Evolutionary conservation across 2,797 vertebrate species (phyloP).

Genomic region (Silurus aristotelis): DNA sequence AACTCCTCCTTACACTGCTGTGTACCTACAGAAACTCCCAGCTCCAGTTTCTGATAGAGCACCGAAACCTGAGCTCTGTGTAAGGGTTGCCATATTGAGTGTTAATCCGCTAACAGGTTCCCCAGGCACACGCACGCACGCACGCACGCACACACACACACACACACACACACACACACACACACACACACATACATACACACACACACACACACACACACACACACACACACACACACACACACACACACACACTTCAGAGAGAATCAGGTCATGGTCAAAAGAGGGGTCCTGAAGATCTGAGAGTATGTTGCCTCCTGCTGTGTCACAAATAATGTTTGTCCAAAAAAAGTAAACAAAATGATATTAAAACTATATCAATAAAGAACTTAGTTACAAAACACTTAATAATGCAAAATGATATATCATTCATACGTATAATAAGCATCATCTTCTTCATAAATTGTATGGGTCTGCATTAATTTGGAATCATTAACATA

Average conservation of each 20-base stretch:
- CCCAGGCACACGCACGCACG: too few species aligned
- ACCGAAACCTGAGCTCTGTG: conserved; percentile 11
- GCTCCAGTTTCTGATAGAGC: not conserved
- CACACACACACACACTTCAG: not conserved
- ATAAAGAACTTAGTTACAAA: not conserved
- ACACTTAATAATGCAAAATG: not conserved
- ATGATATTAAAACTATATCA: not conserved
- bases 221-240: not conserved
- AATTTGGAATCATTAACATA: not conserved
- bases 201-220: not conserved
- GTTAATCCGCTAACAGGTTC: not conserved
- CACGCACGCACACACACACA: too few species aligned
- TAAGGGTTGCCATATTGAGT: not conserved
- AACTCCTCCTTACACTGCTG: not conserved
- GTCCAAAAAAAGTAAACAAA: not conserved
- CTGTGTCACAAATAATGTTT: not conserved
- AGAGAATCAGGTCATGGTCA: not conserved
- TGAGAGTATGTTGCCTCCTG: too few species aligned
- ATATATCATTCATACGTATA: not conserved
- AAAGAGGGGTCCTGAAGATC: not conserved
- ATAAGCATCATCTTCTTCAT: not conserved
- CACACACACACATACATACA: not conserved
- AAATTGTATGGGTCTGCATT: not conserved
- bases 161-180: not conserved
- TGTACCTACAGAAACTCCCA: not conserved